Evolutionary conservation across 2,113 vertebrate species (phyloP).

Genomic region (Pao palembangensis): DNA sequence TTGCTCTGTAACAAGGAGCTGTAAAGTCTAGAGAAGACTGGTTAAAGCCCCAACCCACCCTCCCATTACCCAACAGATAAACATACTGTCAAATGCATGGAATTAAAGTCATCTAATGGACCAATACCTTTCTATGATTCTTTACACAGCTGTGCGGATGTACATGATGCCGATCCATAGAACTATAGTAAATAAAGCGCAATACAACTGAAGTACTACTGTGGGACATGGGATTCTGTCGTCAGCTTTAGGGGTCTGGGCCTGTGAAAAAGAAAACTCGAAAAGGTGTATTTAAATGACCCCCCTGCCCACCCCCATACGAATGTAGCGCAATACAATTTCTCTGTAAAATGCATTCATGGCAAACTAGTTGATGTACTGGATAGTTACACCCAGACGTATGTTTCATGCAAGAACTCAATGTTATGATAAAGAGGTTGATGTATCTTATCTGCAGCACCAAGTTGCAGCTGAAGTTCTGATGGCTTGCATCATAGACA

Average conservation of each 20-base stretch:
- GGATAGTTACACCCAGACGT: slow-evolving; percentile 69
- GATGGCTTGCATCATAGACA: slow-evolving; percentile 42
- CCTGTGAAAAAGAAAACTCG: slow-evolving; percentile 76
- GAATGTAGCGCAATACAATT: neutral
- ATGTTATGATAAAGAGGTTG: slow-evolving; percentile 64
- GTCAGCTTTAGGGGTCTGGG: slow-evolving; percentile 50
- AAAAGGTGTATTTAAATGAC: slow-evolving; percentile 60
- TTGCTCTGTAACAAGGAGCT: slow-evolving; percentile 65
- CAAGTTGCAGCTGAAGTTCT: slow-evolving; percentile 27
- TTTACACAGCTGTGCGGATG: slow-evolving; percentile 45
- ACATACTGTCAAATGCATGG: neutral
- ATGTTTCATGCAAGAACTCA: slow-evolving; percentile 73
- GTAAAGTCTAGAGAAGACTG: slow-evolving; percentile 76
- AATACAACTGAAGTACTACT: slow-evolving; percentile 51
- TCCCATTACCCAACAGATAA: slow-evolving; percentile 30
- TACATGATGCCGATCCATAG: slow-evolving; percentile 52
- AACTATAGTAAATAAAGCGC: slow-evolving; percentile 47
- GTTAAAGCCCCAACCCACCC: slow-evolving; percentile 68
- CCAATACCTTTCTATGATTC: slow-evolving; percentile 71
- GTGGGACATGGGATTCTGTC: slow-evolving; percentile 45
- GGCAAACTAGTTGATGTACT: slow-evolving; percentile 23
- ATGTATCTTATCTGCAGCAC: slow-evolving; percentile 59
- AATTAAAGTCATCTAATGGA: slow-evolving; percentile 3
- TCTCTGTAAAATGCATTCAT: neutral
- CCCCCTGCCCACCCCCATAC: slow-evolving; percentile 35